Evolutionary conservation across 2,797 vertebrate species (phyloP).

Genomic region (Onychomys arenicola): DNA sequence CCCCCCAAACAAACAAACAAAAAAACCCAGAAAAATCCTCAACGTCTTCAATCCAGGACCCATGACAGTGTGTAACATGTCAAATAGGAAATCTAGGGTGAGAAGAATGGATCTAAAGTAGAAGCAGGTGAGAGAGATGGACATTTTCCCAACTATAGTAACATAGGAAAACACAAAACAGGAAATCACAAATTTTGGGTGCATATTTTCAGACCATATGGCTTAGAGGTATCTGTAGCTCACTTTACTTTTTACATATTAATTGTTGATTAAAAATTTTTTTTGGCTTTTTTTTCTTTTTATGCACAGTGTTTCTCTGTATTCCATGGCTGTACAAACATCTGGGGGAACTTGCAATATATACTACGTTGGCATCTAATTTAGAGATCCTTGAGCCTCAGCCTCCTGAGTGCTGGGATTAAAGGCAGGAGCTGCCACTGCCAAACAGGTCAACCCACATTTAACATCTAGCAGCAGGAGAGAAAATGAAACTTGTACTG

Average conservation of each 20-base stretch:
- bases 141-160: neutral
- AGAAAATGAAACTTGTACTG: neutral
- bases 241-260: no score
- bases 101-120: neutral
- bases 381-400: neutral
- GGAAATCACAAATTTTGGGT: neutral
- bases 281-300: neutral
- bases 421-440: neutral
- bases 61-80: accelerated
- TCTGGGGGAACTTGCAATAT: neutral
- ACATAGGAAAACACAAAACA: neutral
- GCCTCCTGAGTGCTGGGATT: no score
- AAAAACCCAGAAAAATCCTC: no score
- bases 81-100: neutral
- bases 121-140: no score
- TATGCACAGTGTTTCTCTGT: neutral
- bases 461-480: neutral
- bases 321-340: neutral
- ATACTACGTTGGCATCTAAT: neutral
- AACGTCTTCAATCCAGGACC: no score
- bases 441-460: no score
- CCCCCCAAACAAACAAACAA: no score
- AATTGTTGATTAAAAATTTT: no score
- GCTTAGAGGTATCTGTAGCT: neutral
- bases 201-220: no score